A percentile compares a stretch with the other conserved stretches of the same genome.
These are phyloP conservation scores for Piprites chloris DNA, from an alignment of 2,113 vertebrate genomes.

Conservation along the genomic window DNA sequence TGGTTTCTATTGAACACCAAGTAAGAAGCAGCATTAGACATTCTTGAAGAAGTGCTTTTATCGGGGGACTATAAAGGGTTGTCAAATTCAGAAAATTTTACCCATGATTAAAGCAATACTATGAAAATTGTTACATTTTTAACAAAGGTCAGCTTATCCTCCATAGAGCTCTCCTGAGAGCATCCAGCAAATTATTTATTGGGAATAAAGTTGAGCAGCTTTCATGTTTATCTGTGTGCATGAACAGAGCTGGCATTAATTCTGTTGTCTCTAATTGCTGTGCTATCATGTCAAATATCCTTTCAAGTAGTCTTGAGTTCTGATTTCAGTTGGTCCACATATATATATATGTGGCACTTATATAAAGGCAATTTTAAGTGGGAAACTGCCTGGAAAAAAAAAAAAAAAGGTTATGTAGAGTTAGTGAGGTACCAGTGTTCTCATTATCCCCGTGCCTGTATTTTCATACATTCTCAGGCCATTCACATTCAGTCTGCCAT, in stretches of 20 bases:
- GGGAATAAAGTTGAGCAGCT: slow-evolving; percentile 62
- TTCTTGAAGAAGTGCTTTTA: slow-evolving; percentile 81
- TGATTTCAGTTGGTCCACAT: neutral
- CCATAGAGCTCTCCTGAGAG: slow-evolving; percentile 49
- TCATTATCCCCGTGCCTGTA: neutral
- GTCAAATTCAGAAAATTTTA: slow-evolving; percentile 86
- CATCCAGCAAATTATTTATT: slow-evolving; percentile 65
- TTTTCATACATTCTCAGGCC: neutral
- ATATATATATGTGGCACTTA: too few species aligned
- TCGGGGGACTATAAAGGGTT: slow-evolving; percentile 82
- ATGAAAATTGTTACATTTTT: slow-evolving; percentile 84
- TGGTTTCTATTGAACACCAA: slow-evolving; percentile 86
- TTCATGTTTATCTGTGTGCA: slow-evolving; percentile 12
- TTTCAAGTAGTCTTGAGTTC: neutral
- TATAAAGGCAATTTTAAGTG: neutral
- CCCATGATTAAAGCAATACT: slow-evolving; percentile 80
- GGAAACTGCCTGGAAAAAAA: neutral
- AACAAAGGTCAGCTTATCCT: slow-evolving; percentile 74
- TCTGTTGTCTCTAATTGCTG: neutral
- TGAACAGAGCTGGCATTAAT: slow-evolving; percentile 3
- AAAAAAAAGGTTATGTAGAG: neutral
- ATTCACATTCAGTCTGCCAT: neutral
- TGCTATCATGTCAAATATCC: neutral
- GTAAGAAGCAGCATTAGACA: slow-evolving; percentile 89
- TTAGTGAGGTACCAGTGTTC: neutral